Percentiles rank a stretch among this genome's conserved stretches.
These are phyloP conservation scores for Nemopilema nomurai DNA, from an alignment of 30 jellyfish, hydroid and myxozoan genomes.

Conservation along the genomic window DNA sequence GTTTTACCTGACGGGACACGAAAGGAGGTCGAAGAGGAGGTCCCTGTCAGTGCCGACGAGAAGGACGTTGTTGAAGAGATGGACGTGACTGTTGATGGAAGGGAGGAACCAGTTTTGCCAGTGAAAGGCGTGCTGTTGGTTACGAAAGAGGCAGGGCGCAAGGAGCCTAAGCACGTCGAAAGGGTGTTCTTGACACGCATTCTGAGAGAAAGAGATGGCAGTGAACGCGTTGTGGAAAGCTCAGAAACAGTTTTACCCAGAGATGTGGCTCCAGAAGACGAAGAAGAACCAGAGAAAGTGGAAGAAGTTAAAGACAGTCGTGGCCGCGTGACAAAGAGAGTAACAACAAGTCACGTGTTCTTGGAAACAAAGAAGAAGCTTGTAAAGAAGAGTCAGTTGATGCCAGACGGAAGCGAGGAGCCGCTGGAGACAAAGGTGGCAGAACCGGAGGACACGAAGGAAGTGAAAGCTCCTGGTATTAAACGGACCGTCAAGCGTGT, in stretches of 20 bases:
- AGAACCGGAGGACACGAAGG: slow-evolving; percentile 45
- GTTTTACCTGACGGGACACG: slow-evolving; percentile 71
- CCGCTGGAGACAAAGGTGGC: neutral
- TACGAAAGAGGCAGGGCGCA: neutral
- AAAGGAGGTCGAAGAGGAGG: slow-evolving; percentile 75
- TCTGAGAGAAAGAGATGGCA: slow-evolving; percentile 75
- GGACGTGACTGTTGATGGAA: no score
- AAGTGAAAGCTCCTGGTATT: slow-evolving; percentile 31
- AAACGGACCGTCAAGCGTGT: slow-evolving; percentile 32
- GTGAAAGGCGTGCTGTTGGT: neutral
- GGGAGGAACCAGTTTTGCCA: no score
- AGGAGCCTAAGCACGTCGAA: slow-evolving; percentile 46
- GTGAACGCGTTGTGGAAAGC: slow-evolving; percentile 63
- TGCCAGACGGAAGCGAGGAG: slow-evolving; percentile 69
- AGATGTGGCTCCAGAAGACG: slow-evolving; percentile 66
- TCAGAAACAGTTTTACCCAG: slow-evolving; percentile 77
- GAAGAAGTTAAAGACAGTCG: slow-evolving; percentile 37
- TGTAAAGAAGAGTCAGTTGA: slow-evolving; percentile 33
- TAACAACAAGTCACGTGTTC: slow-evolving; percentile 50
- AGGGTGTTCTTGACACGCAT: slow-evolving; percentile 71
- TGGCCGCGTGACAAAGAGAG: slow-evolving; percentile 46
- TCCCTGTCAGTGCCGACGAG: slow-evolving; percentile 38
- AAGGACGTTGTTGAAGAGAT: no score
- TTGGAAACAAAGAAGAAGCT: slow-evolving; percentile 46
- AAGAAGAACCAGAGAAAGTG: slow-evolving; percentile 40